Conservation (phyloP, 2,113 vertebrate genomes). For the Sialia sialis region DNA sequence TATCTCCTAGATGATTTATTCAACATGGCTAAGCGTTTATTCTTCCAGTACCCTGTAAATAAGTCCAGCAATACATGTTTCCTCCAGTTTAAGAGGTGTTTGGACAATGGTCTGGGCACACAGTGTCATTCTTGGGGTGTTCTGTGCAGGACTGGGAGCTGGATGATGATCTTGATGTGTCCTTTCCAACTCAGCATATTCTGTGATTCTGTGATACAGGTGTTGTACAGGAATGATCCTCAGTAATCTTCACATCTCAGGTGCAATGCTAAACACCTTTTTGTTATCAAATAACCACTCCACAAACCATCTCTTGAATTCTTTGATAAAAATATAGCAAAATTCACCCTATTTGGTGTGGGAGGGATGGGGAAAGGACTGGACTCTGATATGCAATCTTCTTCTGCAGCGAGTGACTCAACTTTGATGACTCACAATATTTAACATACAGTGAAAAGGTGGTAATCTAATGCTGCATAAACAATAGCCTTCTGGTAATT, state of each 20-base stretch:
- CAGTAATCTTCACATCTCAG: not conserved
- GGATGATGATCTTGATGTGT: not conserved
- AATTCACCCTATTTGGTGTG: not conserved
- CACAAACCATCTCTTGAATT: not conserved
- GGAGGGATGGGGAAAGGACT: not conserved
- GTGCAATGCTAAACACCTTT: rapidly evolving
- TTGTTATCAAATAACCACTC: not conserved
- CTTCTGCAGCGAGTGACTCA: constrained; percentile 46
- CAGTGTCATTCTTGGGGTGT: not conserved
- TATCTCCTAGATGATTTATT: not conserved
- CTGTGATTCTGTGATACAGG: not conserved
- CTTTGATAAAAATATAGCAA: not conserved
- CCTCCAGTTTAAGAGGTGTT: not conserved
- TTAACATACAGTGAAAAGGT: constrained; percentile 19
- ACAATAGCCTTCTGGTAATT: constrained; percentile 23
- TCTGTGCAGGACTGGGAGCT: not conserved
- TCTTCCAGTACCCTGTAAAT: not conserved
- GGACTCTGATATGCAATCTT: not conserved
- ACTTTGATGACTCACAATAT: constrained; percentile 44
- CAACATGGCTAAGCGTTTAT: not conserved
- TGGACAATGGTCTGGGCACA: not conserved
- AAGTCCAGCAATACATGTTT: not conserved
- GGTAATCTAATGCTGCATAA: constrained; percentile 37
- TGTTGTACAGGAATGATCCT: not conserved
- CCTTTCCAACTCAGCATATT: not conserved